Evolutionary conservation across 2,888 invertebrate genomes (phyloP), one percentile per base, ranked within the genome.

Genomic region (Platypus cylindrus): DNA sequence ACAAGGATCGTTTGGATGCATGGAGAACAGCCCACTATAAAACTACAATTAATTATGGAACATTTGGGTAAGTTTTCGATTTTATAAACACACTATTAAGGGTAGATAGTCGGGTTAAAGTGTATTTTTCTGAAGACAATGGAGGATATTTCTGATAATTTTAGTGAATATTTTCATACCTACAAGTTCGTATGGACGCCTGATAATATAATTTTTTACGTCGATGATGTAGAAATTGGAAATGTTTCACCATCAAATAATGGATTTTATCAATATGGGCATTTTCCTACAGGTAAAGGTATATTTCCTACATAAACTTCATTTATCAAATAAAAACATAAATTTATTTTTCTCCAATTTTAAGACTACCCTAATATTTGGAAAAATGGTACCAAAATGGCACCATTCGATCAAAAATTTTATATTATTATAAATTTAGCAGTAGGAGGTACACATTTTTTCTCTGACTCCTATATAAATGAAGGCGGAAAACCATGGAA

Each of bases 321-420:
- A n/a, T n/a, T n/a, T n/a, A n/a, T n/a, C n/a, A n/a, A n/a, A n/a
- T n/a, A n/a, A n/a, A n/a, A n/a, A n/a, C n/a, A n/a, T n/a, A n/a
- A n/a, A n/a, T n/a, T n/a, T n/a, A n/a, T n/a, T n/a, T n/a, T n/a
- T n/a, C n/a, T n/a, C n/a, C n/a, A n/a, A n/a, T n/a, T n/a, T n/a
- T n/a, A n/a, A n/a, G n/a, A n/a, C n/a, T n/a, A n/a, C 20, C 3
- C 59, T 8, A 75, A 74, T 52, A 71, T 71, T 3, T 75, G 74
- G 74, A 57, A 62, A 32, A 61, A 56, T 43, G 38, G 37, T 22
- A 38, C 45, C 1, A 68, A 65, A 49, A 71, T 75, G 71, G 75
- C 77, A n/a, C 78, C 78, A 2, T 78, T 78, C 47, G 76, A 78
- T 51, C 66, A 74, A 51, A 70, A 73, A 67, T 74, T 73, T 56